A percentile compares a stretch with the other conserved stretches of the same genome.
Conservation (phyloP, 2,888 invertebrate species). For the Notocelia uddmanniana region DNA sequence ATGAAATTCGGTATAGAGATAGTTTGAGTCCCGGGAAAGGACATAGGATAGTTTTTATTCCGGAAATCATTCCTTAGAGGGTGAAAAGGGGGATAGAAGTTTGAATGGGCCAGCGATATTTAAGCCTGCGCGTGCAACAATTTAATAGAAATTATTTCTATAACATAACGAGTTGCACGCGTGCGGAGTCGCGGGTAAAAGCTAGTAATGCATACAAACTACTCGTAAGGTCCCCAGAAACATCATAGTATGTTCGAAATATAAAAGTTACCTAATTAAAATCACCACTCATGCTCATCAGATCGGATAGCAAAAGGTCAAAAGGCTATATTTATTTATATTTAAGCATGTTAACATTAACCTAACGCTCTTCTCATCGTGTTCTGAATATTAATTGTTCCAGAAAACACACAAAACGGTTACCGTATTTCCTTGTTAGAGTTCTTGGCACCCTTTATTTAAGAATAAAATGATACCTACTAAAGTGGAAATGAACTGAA, state of each 20-base stretch:
- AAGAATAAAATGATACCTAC: constrained; percentile 72
- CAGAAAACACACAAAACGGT: constrained; percentile 69
- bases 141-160: too few species aligned
- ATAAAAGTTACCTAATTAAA: background rate
- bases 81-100: too few species aligned
- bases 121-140: too few species aligned
- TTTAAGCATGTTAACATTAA: constrained; percentile 79
- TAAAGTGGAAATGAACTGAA: constrained; percentile 78
- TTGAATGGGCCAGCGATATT: too few species aligned
- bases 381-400: constrained; percentile 79
- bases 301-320: too few species aligned
- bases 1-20: too few species aligned
- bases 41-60: too few species aligned
- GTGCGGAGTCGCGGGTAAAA: too few species aligned
- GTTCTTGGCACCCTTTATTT: constrained; percentile 82
- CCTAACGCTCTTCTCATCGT: constrained; percentile 68
- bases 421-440: constrained; percentile 82
- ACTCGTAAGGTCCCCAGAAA: background rate
- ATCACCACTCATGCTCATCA: background rate
- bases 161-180: too few species aligned
- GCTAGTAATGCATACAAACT: too few species aligned
- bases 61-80: too few species aligned
- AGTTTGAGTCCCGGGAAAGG: too few species aligned
- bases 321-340: constrained; percentile 68
- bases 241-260: background rate